These are phyloP conservation scores for Herpailurus yagouaroundi DNA, from an alignment of 2,113 vertebrate species.

Conservation along the genomic window DNA sequence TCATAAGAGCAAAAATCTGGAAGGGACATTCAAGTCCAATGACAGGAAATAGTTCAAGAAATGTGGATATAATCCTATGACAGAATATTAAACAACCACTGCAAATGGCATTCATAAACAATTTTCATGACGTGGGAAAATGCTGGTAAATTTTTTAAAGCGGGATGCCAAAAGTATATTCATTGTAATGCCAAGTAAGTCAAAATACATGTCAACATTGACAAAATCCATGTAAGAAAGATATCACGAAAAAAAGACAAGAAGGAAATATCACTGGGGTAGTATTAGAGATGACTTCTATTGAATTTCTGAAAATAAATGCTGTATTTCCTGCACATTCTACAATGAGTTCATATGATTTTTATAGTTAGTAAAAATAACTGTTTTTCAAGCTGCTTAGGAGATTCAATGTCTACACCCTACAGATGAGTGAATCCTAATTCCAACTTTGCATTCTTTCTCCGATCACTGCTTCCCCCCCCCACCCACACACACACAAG, in stretches of 20 bases:
- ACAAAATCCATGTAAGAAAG: not conserved
- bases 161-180: conserved; percentile 19
- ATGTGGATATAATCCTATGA: not conserved
- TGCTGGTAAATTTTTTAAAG: not conserved
- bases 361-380: not conserved
- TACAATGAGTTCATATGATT: conserved; percentile 2
- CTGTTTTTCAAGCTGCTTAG: conserved; percentile 19
- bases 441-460: not conserved
- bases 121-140: not conserved
- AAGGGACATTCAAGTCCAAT: not conserved
- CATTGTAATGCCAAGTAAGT: not conserved
- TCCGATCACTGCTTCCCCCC: not conserved
- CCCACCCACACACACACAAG: too few species aligned
- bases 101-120: conserved; percentile 34
- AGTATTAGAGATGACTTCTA: not conserved
- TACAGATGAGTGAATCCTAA: not conserved
- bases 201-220: not conserved
- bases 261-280: not conserved
- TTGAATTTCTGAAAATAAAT: not conserved
- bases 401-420: not conserved
- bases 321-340: not conserved
- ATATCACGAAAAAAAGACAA: not conserved
- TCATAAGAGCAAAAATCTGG: not conserved
- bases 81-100: not conserved
- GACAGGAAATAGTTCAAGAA: not conserved